These are phyloP conservation scores for Lithophane leautieri DNA, from an alignment of 2,888 invertebrate species.

Conservation along the genomic window DNA sequence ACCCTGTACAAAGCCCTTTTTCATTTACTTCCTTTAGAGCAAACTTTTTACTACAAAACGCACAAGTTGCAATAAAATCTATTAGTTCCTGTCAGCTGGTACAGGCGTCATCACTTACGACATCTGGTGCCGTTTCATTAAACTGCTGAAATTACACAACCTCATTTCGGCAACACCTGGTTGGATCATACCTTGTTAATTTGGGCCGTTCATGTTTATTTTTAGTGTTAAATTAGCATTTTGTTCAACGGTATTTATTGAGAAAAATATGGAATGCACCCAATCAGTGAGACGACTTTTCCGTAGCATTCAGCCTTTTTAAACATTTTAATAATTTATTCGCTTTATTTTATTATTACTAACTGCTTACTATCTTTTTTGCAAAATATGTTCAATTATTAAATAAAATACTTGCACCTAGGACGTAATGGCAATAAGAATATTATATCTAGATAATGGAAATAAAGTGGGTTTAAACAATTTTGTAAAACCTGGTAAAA, in stretches of 20 bases:
- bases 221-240: constrained; percentile 19
- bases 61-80: constrained; percentile 37
- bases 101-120: constrained; percentile 23
- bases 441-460: background rate
- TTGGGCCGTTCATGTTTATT: constrained; percentile 24
- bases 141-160: constrained; percentile 51
- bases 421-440: background rate
- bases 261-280: background rate
- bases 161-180: constrained; percentile 46
- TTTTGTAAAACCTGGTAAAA: too few relatives aligned
- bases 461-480: constrained; percentile 5
- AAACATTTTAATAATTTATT: background rate
- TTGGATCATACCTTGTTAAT: constrained; percentile 44
- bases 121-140: constrained; percentile 63
- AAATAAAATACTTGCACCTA: background rate
- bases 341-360: background rate
- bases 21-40: background rate
- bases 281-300: background rate
- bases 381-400: background rate
- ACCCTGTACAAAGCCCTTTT: background rate
- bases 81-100: constrained; percentile 46
- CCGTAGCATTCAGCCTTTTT: background rate
- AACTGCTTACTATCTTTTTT: background rate
- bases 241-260: background rate
- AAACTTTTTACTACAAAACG: background rate